Percentiles rank a stretch among this genome's conserved stretches.
Conservation (phyloP, 2,113 vertebrate species). For the Nansenia antarctica region DNA sequence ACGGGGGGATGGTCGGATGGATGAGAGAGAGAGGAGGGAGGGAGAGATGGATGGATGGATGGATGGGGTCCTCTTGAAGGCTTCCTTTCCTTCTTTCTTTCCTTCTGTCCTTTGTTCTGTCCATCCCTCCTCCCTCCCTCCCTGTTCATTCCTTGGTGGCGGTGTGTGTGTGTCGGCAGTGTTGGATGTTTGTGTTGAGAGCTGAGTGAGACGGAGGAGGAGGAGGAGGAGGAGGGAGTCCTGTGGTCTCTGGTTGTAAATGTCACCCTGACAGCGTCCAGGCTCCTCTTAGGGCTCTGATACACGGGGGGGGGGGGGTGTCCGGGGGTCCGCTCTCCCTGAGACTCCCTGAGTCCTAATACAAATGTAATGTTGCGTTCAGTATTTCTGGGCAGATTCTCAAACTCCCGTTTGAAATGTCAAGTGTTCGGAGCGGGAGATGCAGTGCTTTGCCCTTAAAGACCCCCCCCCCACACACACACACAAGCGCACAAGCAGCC, state of each 20-base stretch:
- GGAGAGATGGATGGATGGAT: too few relatives aligned
- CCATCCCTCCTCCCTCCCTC: too few relatives aligned
- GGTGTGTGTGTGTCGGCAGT: too few relatives aligned
- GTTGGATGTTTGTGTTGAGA: too few relatives aligned
- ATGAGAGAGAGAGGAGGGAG: too few relatives aligned
- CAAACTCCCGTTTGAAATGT: conserved; percentile 50
- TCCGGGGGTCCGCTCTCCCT: conserved; percentile 37
- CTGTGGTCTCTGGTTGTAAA: conserved; percentile 17
- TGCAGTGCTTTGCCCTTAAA: conserved; percentile 3
- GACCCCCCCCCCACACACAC: background rate
- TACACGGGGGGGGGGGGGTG: too few relatives aligned
- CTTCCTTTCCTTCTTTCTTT: too few relatives aligned
- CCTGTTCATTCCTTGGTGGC: too few relatives aligned
- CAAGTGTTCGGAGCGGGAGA: conserved; percentile 42
- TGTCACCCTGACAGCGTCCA: conserved; percentile 32
- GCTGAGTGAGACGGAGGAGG: too few relatives aligned
- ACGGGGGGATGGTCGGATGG: too few relatives aligned
- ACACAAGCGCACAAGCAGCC: background rate
- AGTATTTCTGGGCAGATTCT: conserved; percentile 34
- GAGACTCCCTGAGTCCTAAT: conserved; percentile 8
- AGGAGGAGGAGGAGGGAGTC: background rate
- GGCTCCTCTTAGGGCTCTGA: conserved; percentile 42
- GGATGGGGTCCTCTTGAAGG: too few relatives aligned
- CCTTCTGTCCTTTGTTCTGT: too few relatives aligned
- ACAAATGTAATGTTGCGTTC: conserved; percentile 30